Evolutionary conservation across 2,888 invertebrate species (phyloP), one percentile per base, ranked within the genome.

Genomic region (Dioctria rufipes): DNA sequence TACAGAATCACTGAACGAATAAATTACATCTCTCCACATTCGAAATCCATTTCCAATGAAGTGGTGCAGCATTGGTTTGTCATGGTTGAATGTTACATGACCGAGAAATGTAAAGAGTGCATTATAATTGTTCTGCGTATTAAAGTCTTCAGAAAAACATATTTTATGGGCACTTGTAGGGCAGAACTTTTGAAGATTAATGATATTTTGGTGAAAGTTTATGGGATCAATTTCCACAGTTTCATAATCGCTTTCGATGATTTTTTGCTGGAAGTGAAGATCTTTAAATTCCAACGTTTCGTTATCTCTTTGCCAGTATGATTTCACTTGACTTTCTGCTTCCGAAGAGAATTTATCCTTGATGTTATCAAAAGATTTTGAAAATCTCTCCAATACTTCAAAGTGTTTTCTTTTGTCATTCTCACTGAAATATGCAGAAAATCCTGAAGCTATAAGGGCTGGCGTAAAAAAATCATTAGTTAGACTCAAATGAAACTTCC

Each of bases 21-120:
- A 73, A n/a, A 54, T 73, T 8, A 73, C 42, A 42, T 73, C 58
- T 43, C 13, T n/a, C 73, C 73, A 73, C 13, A 73, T 73, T 9
- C 42, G 39, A 3, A 73, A n/a, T 8, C 60, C 73, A 42, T 58
- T 73, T 13, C 60, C 58, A 42, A 73, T 60, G 4, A 73, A 58
- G 11, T 73, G 73, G 5, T 73, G 73, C 13, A 73, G 42, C 25
- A 73, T 60, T 42, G 73, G 73, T 42, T 73, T 73, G 43, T 60
- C 58, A 25, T 73, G 73, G n/a, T 73, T 73, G 58, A 58, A 60
- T 8, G 40, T 40, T 42, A 39, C 58, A 5, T 40, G 9, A 9
- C n/a, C 11, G 11, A 58, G 25, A 42, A 73, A 13, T 5, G 39
- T 11, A n/a, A 6, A 6, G 2, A 73, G 13, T n/a, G 4, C 25